A percentile compares a stretch with the other conserved stretches of the same genome.
phyloP scores from a whole-genome alignment of 2,797 vertebrate genomes.

The Protosalanx chinensis region DNA sequence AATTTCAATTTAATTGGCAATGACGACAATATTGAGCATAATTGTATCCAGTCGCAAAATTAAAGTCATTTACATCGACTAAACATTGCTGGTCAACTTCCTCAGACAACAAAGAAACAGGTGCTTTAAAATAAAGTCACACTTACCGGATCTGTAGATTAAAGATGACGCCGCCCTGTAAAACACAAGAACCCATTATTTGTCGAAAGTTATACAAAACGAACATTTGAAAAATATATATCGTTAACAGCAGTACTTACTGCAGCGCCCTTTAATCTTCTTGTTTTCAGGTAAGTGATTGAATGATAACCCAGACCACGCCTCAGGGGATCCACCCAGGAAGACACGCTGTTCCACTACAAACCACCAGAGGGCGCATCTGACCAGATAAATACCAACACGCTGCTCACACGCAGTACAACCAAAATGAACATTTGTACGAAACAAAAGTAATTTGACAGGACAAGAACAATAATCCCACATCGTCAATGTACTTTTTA shows the following conservation, averaged over 20 bases:
- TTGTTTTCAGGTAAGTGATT: constrained; percentile 67
- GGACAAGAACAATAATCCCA: no score
- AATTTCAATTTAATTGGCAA: background rate
- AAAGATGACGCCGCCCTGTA: constrained; percentile 81
- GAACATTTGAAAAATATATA: background rate
- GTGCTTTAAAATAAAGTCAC: constrained; percentile 44
- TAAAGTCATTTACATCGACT: background rate
- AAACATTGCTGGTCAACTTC: background rate
- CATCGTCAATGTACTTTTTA: no score
- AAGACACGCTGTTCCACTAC: constrained; percentile 23
- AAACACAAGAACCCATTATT: constrained; percentile 47
- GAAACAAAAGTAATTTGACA: no score
- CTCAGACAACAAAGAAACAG: constrained; percentile 50
- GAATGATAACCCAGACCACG: constrained; percentile 52
- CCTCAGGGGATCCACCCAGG: constrained; percentile 53
- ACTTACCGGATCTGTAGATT: constrained; percentile 70
- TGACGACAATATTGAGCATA: background rate
- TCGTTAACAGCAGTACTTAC: constrained; percentile 65
- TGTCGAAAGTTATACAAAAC: constrained; percentile 10
- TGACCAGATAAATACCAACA: background rate
- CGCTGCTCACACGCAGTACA: no score
- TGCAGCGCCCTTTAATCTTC: constrained; percentile 82
- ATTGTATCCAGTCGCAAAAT: background rate
- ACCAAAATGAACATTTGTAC: no score
- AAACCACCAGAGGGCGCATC: constrained; percentile 25